Evolutionary conservation across 1,140 invertebrate genomes (phyloP).

Genomic region (Ostrea denselamellosa): DNA sequence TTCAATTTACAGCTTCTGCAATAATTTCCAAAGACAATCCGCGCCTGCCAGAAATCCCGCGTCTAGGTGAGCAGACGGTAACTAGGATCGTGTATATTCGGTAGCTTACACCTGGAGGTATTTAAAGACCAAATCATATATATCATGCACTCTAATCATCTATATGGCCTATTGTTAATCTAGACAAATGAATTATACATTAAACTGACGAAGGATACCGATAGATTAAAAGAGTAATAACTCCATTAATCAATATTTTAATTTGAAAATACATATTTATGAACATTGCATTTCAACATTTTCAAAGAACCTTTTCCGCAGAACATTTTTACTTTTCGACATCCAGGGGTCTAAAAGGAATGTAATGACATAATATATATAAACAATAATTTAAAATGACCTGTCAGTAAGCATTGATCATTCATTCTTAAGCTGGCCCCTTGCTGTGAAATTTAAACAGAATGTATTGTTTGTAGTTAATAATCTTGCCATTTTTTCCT

Average conservation of each 20-base stretch:
- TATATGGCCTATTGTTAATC: conserved; percentile 29
- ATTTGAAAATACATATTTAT: not conserved
- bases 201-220: not conserved
- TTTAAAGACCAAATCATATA: conserved; percentile 23
- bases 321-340: not conserved
- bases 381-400: not conserved
- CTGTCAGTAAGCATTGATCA: not conserved
- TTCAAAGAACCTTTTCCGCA: no score
- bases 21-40: conserved; percentile 2
- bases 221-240: not conserved
- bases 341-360: not conserved
- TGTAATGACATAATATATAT: no score
- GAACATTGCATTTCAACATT: not conserved
- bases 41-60: not conserved
- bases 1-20: not conserved
- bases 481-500: not conserved
- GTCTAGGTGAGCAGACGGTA: conserved; percentile 10
- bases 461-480: not conserved
- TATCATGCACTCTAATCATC: conserved; percentile 21
- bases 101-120: conserved; percentile 28
- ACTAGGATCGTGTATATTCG: conserved; percentile 29
- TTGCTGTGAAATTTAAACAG: not conserved
- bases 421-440: not conserved
- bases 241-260: conserved; percentile 20
- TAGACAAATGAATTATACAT: conserved; percentile 40